Evolutionary conservation across 1,140 invertebrate species (phyloP), one percentile per base, ranked within the genome.

Genomic region (Pemphigus obesinymphae): DNA sequence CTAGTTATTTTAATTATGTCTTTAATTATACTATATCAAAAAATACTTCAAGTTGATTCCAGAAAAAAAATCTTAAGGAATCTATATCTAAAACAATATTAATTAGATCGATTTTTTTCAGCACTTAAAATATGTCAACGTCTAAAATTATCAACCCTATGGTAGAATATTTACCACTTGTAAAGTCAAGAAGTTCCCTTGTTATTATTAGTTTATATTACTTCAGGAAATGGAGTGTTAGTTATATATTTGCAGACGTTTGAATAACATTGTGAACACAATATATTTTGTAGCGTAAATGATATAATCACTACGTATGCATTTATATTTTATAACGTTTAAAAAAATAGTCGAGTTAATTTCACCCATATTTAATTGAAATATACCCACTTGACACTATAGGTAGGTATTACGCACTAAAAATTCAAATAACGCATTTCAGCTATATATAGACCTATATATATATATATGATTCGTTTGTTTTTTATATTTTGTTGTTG

Each of bases 71-170:
- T n/a, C n/a, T n/a, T n/a, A n/a, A n/a, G n/a, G n/a, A n/a, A n/a
- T n/a, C n/a, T 58, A 26, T 20, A 7, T 15, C 1, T 58, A 26
- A 26, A 58, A 58, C 23, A 23, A 58, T 5, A 58, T 58, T 58
- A 26, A 15, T 26, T 31, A 2, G 58, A 61, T 61, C 6, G 8
- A 29, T 61, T 61, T 61, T 61, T 61, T 31, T 31, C 29, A 2
- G 15, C 1, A 7, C 11, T 23, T 29, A 61, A 61, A 31, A 31
- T 61, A 31, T 61, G 58, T 31, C 58, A 61, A 61, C 58, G 29
- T 61, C 15, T n/a, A n/a, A n/a, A n/a, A n/a, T n/a, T n/a, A n/a
- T 61, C 58, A 61, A 61, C 58, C 58, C 58, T 61, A n/a, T n/a
- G n/a, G n/a, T n/a, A n/a, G n/a, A n/a, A n/a, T n/a, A n/a, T n/a